These are phyloP conservation scores for Lasius platythorax DNA, from an alignment of 2,888 invertebrate species.

Conservation along the genomic window DNA sequence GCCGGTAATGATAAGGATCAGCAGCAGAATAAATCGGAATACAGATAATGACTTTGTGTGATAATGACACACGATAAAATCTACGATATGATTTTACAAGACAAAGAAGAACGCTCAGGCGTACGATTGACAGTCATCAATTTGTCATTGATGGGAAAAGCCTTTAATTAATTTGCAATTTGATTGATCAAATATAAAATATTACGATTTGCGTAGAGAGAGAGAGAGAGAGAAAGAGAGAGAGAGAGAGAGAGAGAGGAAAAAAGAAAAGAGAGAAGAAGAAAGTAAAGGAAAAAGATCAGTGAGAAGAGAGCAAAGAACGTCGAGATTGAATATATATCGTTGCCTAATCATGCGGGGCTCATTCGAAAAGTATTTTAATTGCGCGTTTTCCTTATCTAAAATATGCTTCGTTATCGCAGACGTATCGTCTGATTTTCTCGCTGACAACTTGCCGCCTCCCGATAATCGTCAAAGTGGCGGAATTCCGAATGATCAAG, in stretches of 20 bases:
- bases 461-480: slow-evolving; percentile 74
- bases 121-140: slow-evolving; percentile 38
- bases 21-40: slow-evolving; percentile 20
- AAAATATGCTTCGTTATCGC: slow-evolving; percentile 82
- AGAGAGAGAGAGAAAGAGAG: not conserved
- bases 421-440: slow-evolving; percentile 81
- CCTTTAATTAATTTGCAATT: slow-evolving; percentile 14
- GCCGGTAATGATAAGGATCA: slow-evolving; percentile 24
- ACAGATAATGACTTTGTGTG: not conserved
- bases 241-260: too few relatives aligned
- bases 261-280: not conserved
- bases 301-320: slow-evolving; percentile 24
- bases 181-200: slow-evolving; percentile 49
- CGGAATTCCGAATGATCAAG: slow-evolving; percentile 75
- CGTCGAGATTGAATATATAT: not conserved
- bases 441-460: slow-evolving; percentile 78
- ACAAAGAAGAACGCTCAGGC: slow-evolving; percentile 50
- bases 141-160: slow-evolving; percentile 46
- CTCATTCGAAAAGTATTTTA: slow-evolving; percentile 83
- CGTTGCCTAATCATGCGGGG: slow-evolving; percentile 76
- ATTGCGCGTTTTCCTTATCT: slow-evolving; percentile 83
- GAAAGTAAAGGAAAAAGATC: slow-evolving; percentile 34
- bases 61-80: not conserved
- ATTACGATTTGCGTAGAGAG: not conserved
- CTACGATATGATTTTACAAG: not conserved